These are phyloP conservation scores for Graptemys geographica DNA, from an alignment of 2,797 vertebrate genomes.

Conservation along the genomic window DNA sequence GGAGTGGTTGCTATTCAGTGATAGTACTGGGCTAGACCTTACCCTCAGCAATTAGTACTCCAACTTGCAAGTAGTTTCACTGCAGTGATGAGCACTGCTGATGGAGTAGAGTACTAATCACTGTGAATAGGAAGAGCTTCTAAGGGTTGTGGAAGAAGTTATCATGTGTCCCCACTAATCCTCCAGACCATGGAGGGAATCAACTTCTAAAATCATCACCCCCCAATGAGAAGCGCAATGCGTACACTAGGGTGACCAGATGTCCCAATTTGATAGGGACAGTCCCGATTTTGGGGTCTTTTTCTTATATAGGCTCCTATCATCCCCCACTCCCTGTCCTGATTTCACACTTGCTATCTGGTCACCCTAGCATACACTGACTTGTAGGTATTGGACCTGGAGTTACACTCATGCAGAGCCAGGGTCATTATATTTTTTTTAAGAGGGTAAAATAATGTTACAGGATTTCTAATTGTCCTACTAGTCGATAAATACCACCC, in stretches of 20 bases:
- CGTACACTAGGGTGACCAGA: no score
- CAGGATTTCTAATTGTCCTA: not conserved
- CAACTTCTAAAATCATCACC: not conserved
- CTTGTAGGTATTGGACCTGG: not conserved
- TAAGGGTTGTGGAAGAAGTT: not conserved
- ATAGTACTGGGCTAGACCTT: not conserved
- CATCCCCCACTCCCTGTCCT: no score
- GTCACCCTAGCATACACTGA: no score
- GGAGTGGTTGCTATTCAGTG: not conserved
- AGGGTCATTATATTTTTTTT: not conserved
- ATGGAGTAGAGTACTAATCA: not conserved
- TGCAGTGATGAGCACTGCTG: not conserved
- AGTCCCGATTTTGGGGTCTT: no score
- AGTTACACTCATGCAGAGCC: not conserved
- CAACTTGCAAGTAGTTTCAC: not conserved
- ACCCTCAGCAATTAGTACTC: not conserved
- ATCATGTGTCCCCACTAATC: not conserved
- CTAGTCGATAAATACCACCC: not conserved
- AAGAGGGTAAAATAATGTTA: rapidly evolving
- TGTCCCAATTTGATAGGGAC: no score
- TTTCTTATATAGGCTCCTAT: no score
- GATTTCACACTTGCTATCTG: no score
- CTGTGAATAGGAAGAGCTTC: not conserved
- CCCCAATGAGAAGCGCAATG: not conserved
- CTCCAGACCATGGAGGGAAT: not conserved